Evolutionary conservation across 2,113 vertebrate species (phyloP).

Genomic region (Colinus virginianus): DNA sequence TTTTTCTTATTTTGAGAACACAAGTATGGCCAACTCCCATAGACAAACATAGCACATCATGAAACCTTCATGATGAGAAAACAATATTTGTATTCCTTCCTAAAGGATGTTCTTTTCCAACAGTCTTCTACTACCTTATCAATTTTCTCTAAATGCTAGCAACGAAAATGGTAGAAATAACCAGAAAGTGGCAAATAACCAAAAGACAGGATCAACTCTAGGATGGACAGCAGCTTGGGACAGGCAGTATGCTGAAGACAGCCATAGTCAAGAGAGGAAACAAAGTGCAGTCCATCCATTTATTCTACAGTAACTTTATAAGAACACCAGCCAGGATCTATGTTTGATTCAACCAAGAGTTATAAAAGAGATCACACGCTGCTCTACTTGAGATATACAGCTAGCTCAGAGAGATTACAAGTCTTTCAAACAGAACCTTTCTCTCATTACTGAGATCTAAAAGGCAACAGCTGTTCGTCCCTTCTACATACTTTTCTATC

Average conservation of each 20-base stretch:
- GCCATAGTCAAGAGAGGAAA: not conserved
- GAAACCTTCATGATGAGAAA: not conserved
- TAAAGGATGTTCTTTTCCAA: not conserved
- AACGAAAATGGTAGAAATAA: not conserved
- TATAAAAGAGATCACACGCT: not conserved
- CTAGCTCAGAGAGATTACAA: not conserved
- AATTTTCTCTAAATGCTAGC: not conserved
- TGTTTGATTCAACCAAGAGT: not conserved
- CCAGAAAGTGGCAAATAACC: rapidly evolving
- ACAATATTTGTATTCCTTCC: not conserved
- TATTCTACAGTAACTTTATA: not conserved
- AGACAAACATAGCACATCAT: not conserved
- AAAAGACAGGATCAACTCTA: not conserved
- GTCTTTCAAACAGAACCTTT: not conserved
- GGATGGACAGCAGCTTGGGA: not conserved
- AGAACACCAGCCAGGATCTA: not conserved
- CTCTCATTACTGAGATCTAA: not conserved
- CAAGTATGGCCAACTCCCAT: not conserved
- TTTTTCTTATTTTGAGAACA: not conserved
- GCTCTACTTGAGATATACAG: not conserved
- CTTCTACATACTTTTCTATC: not conserved
- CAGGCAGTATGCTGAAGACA: not conserved
- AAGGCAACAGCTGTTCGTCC: not conserved
- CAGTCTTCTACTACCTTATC: not conserved
- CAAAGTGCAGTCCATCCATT: not conserved